phyloP scores from a whole-genome alignment of 1,140 invertebrate genomes.

The Phymorhynchus buccinoides region DNA sequence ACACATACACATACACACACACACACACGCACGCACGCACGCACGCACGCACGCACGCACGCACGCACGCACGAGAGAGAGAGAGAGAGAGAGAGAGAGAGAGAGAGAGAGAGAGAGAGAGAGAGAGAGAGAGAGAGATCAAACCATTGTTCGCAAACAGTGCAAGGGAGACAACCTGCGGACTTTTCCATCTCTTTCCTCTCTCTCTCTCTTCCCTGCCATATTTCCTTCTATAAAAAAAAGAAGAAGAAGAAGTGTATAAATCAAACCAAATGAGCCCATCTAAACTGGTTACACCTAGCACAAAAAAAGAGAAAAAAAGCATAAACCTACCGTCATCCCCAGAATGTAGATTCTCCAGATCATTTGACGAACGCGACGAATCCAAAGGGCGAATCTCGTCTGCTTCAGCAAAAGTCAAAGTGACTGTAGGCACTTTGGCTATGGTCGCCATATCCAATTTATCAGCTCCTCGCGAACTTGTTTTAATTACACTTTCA shows the following conservation, averaged over 20 bases:
- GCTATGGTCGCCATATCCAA: background rate
- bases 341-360: background rate
- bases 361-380: background rate
- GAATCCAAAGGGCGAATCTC: background rate
- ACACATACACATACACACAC: no score
- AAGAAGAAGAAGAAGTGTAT: no score
- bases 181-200: background rate
- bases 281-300: no score
- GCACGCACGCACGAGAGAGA: no score
- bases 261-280: no score
- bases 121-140: no score
- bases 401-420: background rate
- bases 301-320: background rate
- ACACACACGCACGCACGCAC: no score
- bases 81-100: no score
- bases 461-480: background rate
- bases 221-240: no score
- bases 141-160: no score
- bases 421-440: background rate
- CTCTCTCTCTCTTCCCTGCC: background rate
- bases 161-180: background rate
- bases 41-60: no score
- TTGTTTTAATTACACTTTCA: background rate
- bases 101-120: no score
- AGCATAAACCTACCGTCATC: background rate